Conservation (phyloP, 1,140 invertebrate genomes). For the Drosophila paulistorum region DNA sequence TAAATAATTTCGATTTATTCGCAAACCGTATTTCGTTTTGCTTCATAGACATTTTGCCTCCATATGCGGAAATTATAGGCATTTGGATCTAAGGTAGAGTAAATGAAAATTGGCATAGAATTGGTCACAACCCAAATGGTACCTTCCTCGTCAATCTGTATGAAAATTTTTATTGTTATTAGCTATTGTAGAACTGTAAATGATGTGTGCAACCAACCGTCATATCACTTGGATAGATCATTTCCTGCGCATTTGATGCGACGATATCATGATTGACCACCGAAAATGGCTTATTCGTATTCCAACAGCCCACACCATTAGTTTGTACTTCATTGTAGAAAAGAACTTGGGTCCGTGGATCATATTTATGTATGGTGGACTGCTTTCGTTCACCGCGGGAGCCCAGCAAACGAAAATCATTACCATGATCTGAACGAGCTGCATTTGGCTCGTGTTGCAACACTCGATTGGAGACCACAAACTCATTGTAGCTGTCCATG, state of each 20-base stretch:
- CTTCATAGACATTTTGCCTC: slow-evolving; percentile 58
- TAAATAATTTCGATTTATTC: slow-evolving; percentile 42
- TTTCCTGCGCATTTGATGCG: slow-evolving; percentile 84
- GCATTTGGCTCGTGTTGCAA: slow-evolving; percentile 86
- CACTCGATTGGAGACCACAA: slow-evolving; percentile 86
- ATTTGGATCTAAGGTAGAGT: slow-evolving; percentile 84
- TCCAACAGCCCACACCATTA: slow-evolving; percentile 89
- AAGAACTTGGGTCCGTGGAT: slow-evolving; percentile 85
- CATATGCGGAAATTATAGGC: slow-evolving; percentile 86
- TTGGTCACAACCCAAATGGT: slow-evolving; percentile 86
- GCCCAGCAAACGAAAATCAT: slow-evolving; percentile 85
- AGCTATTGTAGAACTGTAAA: no score
- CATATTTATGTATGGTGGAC: slow-evolving; percentile 86
- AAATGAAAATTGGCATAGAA: slow-evolving; percentile 85
- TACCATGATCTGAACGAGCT: slow-evolving; percentile 85
- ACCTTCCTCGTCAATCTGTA: slow-evolving; percentile 84
- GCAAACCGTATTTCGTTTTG: slow-evolving; percentile 68
- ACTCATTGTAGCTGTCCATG: slow-evolving; percentile 86
- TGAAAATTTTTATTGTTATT: not conserved
- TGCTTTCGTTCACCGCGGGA: slow-evolving; percentile 86
- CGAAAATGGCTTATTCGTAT: slow-evolving; percentile 84
- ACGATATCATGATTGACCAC: slow-evolving; percentile 85
- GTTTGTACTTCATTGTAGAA: slow-evolving; percentile 87
- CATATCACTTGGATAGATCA: slow-evolving; percentile 87
- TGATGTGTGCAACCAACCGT: slow-evolving; percentile 51